A percentile compares a stretch with the other conserved stretches of the same genome.
Evolutionary conservation across 2,888 invertebrate species (phyloP).

Genomic region (Epinotia ramella): DNA sequence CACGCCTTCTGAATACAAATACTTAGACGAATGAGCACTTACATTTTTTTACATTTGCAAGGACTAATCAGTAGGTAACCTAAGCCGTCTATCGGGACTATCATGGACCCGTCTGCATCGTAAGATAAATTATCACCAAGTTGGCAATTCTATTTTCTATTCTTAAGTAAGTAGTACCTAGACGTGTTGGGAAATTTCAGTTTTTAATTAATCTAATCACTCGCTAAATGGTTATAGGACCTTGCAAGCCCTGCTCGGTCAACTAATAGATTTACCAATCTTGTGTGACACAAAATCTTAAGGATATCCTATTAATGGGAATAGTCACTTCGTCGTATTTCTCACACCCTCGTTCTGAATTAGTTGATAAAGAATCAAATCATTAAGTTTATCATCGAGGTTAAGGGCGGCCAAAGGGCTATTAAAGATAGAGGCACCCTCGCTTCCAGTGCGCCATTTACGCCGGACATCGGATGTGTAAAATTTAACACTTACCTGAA

Average conservation of each 20-base stretch:
- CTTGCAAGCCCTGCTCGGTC: no score
- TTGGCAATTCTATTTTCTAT: no score
- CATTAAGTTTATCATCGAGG: conserved; percentile 23
- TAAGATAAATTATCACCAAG: no score
- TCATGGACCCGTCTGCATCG: no score
- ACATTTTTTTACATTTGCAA: not conserved
- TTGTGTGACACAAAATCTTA: conserved; percentile 4
- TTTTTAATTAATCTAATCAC: not conserved
- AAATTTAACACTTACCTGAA: not conserved
- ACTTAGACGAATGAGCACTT: not conserved
- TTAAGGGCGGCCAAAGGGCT: conserved; percentile 9
- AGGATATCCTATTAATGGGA: conserved; percentile 1
- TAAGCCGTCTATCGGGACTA: no score
- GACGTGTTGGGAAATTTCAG: not conserved
- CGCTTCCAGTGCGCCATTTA: not conserved
- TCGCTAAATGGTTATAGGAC: no score
- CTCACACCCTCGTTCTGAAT: conserved; percentile 18
- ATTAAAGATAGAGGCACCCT: not conserved
- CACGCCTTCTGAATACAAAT: not conserved
- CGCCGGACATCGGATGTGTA: no score
- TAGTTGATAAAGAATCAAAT: conserved; percentile 15
- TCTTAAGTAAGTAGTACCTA: no score
- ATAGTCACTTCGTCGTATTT: not conserved
- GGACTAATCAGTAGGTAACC: not conserved
- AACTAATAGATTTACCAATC: not conserved